Evolutionary conservation across 1,140 invertebrate species (phyloP), one percentile per base, ranked within the genome.

Genomic region (Lanistes nyassanus): DNA sequence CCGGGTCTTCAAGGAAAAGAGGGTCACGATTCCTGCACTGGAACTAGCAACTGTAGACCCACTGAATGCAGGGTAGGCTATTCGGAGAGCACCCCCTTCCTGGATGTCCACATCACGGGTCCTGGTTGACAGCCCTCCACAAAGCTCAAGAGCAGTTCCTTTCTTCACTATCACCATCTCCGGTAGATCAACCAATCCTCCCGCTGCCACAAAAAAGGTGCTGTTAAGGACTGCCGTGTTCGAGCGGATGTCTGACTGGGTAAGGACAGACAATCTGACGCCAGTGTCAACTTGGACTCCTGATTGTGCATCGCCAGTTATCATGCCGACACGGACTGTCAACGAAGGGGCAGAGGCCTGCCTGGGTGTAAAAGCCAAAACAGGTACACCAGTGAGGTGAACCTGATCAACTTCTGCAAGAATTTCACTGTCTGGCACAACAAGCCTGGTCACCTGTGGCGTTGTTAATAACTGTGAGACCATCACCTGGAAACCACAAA

Each of bases 171-270:
- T 74, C 9, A 82, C 79, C 55, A 58, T 76, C 51, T 77, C 73
- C 19, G 84, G 84, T 3, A 84, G 73, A 31, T 84, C 81, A 42
- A 85, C 65, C 56, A 81, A 56, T 0, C 79, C 84, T 47, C 70
- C 70, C 11, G 80, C n/a, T 26, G 58, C 56, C 7, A 84, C 81
- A 74, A 75, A 69, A 34, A 84, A 39, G 13, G 79, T 65, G 39
- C 13, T 66, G 60, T 74, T 74, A 7, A 74, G 47, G 1, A n/a
- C 9, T 0, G 64, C 64, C 3, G 72, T 65, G 39, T 74, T 39
- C 23, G 64, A 66, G 7, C 39, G 72, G 51, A 64, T 55, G 39
- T 13, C 51, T 29, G 64, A 53, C 55, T 71, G 29, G 37, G 37
- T 60, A n/a, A 51, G 36, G 67, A 71, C 31, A 36, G 26, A 71